phyloP scores from a whole-genome alignment of 2,888 invertebrate genomes.

The Caenorhabditis panamensis region DNA sequence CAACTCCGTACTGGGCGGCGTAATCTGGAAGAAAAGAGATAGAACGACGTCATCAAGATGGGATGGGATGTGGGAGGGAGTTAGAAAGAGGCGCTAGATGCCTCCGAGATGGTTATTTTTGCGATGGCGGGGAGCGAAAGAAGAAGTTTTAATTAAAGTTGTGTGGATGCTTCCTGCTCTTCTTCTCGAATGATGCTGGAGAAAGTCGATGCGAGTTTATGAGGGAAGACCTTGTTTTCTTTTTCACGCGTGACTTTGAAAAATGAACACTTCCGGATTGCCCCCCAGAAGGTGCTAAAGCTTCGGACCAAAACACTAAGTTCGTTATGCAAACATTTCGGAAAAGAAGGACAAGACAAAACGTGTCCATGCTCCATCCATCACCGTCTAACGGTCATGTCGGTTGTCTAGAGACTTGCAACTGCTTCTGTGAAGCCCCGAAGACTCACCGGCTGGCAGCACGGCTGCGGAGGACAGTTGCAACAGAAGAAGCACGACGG shows the following conservation, averaged over 20 bases:
- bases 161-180: slow-evolving; percentile 27
- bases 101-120: slow-evolving; percentile 33
- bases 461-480: slow-evolving; percentile 57
- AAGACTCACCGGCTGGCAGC: slow-evolving; percentile 53
- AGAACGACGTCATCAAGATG: slow-evolving; percentile 25
- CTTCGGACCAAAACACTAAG: neutral
- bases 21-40: slow-evolving; percentile 56
- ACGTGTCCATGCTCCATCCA: too few species aligned
- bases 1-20: slow-evolving; percentile 39
- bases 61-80: neutral
- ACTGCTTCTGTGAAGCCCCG: neutral
- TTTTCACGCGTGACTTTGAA: neutral
- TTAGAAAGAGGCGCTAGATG: slow-evolving; percentile 6
- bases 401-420: slow-evolving; percentile 26
- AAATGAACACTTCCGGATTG: neutral
- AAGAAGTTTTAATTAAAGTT: slow-evolving; percentile 57
- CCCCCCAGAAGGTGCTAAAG: too few species aligned
- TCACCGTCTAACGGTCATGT: slow-evolving; percentile 8
- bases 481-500: slow-evolving; percentile 49
- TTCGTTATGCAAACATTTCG: neutral
- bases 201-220: slow-evolving; percentile 8
- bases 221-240: slow-evolving; percentile 14
- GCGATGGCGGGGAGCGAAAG: slow-evolving; percentile 8
- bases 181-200: slow-evolving; percentile 1
- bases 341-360: too few species aligned